phyloP scores from a whole-genome alignment of 2,888 invertebrate species.

The Phyllotreta cruciferae region DNA sequence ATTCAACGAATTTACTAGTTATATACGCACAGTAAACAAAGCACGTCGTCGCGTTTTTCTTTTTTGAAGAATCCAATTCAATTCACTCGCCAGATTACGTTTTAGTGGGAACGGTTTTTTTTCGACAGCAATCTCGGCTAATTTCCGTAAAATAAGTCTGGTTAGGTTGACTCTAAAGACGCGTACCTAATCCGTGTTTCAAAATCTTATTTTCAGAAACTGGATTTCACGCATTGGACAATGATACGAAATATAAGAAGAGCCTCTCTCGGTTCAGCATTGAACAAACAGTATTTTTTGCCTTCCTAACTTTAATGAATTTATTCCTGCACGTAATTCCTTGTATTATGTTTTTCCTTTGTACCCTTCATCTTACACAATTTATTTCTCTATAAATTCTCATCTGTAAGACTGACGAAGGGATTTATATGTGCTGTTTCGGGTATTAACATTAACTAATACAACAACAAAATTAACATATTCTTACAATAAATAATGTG shows the following conservation, averaged over 20 bases:
- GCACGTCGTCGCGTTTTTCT: constrained; percentile 28
- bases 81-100: constrained; percentile 39
- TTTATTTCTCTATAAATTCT: no score
- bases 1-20: constrained; percentile 35
- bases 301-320: constrained; percentile 7
- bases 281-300: neutral
- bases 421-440: no score
- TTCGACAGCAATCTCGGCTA: constrained; percentile 37
- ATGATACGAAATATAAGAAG: no score
- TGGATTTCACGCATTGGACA: constrained; percentile 14
- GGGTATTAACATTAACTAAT: no score
- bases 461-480: no score
- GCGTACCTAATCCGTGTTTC: constrained; percentile 44
- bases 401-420: no score
- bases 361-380: no score
- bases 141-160: constrained; percentile 43
- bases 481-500: no score
- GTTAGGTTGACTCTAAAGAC: constrained; percentile 42
- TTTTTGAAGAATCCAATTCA: constrained; percentile 33
- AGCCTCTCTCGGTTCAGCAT: neutral
- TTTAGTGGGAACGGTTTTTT: constrained; percentile 40
- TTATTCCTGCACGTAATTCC: no score
- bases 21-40: constrained; percentile 33
- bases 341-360: no score
- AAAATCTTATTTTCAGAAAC: constrained; percentile 40